phyloP scores from a whole-genome alignment of 2,888 invertebrate species.

The Eustalomyia histrio region DNA sequence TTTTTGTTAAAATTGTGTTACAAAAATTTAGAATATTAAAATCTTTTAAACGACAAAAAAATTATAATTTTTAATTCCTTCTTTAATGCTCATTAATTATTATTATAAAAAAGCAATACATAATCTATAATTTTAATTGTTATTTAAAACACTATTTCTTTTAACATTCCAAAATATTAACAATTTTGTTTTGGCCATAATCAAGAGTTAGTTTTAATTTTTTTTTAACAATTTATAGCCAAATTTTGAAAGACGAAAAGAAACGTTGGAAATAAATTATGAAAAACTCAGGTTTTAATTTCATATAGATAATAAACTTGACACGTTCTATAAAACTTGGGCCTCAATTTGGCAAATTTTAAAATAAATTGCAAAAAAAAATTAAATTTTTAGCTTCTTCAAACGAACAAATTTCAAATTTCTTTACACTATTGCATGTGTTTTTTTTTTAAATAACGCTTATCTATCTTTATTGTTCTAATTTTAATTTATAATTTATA shows the following conservation, averaged over 20 bases:
- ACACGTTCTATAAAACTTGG: no score
- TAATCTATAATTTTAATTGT: not conserved
- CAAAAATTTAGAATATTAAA: not conserved
- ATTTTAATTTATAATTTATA: slow-evolving; percentile 40
- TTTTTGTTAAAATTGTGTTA: not conserved
- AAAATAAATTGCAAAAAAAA: not conserved
- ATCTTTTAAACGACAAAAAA: not conserved
- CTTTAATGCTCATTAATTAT: slow-evolving; percentile 11
- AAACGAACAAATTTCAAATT: slow-evolving; percentile 20
- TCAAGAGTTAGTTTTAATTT: not conserved
- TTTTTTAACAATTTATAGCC: not conserved
- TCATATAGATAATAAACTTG: no score
- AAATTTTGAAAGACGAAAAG: not conserved
- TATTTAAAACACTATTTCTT: slow-evolving; percentile 3
- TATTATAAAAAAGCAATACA: not conserved
- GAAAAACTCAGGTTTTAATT: no score
- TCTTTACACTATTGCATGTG: slow-evolving; percentile 22
- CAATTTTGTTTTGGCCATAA: not conserved
- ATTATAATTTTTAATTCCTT: not conserved
- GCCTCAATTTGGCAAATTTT: not conserved
- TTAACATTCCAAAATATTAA: slow-evolving; percentile 19
- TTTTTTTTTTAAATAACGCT: slow-evolving; percentile 26
- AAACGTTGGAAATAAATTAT: not conserved
- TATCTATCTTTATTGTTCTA: no score
- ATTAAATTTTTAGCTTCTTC: not conserved